Conservation (phyloP, 2,797 vertebrate species). For the Orientallactaga sibirica region DNA sequence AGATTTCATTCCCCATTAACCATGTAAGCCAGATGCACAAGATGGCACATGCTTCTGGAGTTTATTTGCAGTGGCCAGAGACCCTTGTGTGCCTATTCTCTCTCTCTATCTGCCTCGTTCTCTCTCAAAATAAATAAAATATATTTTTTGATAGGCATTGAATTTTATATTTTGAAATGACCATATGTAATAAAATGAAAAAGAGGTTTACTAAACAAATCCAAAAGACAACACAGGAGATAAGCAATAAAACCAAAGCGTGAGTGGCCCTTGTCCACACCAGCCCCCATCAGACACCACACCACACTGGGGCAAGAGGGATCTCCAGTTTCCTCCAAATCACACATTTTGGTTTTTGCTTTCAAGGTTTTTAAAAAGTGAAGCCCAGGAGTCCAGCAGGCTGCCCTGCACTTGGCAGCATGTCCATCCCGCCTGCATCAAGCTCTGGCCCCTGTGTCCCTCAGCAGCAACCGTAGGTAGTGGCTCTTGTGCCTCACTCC, state of each 20-base stretch:
- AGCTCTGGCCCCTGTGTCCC: no score
- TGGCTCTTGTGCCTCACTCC: slow-evolving; percentile 90
- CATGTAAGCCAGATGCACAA: no score
- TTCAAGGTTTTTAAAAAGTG: no score
- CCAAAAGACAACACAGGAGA: slow-evolving; percentile 76
- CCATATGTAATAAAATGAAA: slow-evolving; percentile 85
- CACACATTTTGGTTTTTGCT: slow-evolving; percentile 28
- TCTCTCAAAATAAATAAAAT: no score
- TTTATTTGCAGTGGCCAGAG: no score
- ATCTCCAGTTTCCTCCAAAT: slow-evolving; percentile 10
- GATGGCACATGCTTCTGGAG: no score
- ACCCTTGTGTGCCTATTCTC: no score
- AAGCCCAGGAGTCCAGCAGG: no score
- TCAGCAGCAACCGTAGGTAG: background rate
- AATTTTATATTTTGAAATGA: slow-evolving; percentile 72
- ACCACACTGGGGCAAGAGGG: background rate
- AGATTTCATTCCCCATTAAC: no score
- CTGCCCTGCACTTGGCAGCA: no score
- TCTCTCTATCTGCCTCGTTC: no score
- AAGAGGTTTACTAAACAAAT: slow-evolving; percentile 83
- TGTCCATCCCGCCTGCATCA: no score
- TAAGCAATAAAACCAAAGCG: slow-evolving; percentile 70
- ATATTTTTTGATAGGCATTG: slow-evolving; percentile 24
- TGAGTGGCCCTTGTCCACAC: slow-evolving; percentile 16
- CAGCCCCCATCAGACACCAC: background rate